These are phyloP conservation scores for Carollia perspicillata DNA, from an alignment of 2,113 vertebrate genomes.

Conservation along the genomic window DNA sequence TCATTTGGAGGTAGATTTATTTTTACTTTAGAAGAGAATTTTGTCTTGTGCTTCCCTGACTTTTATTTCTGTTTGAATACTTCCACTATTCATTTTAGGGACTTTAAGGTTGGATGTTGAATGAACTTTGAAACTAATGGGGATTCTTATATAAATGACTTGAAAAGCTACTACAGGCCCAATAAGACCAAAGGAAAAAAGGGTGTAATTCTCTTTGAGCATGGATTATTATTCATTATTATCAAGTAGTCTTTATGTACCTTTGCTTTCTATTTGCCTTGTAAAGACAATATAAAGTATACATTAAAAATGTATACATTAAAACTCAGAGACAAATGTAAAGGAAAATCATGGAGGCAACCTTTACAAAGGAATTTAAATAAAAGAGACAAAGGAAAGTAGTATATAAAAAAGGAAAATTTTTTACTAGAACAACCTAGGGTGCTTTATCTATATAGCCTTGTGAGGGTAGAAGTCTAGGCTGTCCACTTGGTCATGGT, in stretches of 20 bases:
- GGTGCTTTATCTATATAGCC: background rate
- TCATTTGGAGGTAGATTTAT: background rate
- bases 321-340: background rate
- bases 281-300: background rate
- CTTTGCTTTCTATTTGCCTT: background rate
- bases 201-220: background rate
- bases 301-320: background rate
- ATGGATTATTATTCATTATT: background rate
- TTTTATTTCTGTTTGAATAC: background rate
- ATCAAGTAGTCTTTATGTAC: background rate
- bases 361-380: background rate
- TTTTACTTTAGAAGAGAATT: background rate
- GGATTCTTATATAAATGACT: background rate
- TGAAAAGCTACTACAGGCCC: background rate
- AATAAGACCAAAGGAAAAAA: background rate
- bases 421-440: background rate
- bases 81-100: background rate
- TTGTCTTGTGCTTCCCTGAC: background rate
- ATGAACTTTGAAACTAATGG: background rate
- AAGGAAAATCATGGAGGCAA: background rate
- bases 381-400: background rate
- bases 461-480: background rate
- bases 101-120: background rate
- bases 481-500: background rate
- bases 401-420: background rate